phyloP scores from a whole-genome alignment of 2,113 vertebrate genomes.

The Heterochromis multidens region DNA sequence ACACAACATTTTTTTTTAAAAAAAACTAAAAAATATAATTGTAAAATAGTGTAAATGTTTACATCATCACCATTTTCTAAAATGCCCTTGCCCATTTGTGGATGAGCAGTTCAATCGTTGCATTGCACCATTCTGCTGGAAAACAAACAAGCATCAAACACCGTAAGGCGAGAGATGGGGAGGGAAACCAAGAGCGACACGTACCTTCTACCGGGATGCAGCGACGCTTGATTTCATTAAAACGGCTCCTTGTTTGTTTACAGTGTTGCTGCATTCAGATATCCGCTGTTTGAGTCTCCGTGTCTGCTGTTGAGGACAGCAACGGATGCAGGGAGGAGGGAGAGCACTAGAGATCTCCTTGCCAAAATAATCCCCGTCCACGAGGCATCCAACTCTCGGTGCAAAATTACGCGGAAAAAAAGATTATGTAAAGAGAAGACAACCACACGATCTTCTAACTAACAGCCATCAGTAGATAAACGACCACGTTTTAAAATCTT shows the following conservation, averaged over 20 bases:
- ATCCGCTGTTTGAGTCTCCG: neutral
- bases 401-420: slow-evolving; percentile 54
- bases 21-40: neutral
- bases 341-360: slow-evolving; percentile 3
- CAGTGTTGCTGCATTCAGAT: slow-evolving; percentile 2
- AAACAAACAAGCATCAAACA: slow-evolving; percentile 40
- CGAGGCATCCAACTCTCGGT: slow-evolving; percentile 29
- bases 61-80: neutral
- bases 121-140: slow-evolving; percentile 71
- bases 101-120: slow-evolving; percentile 55
- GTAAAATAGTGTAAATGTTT: neutral
- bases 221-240: slow-evolving; percentile 9
- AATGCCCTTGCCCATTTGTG: slow-evolving; percentile 24
- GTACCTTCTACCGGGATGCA: slow-evolving; percentile 48
- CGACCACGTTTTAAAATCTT: neutral
- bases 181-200: neutral
- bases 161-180: slow-evolving; percentile 23
- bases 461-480: neutral
- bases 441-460: neutral
- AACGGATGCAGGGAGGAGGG: slow-evolving; percentile 27
- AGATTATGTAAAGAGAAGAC: slow-evolving; percentile 42
- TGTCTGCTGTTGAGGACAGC: slow-evolving; percentile 34
- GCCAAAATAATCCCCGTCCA: slow-evolving; percentile 47
- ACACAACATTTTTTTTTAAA: neutral
- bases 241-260: slow-evolving; percentile 29